Base-by-base conservation (phyloP, 2,888 invertebrate species). In the Ectemnius lituratus region DNA sequence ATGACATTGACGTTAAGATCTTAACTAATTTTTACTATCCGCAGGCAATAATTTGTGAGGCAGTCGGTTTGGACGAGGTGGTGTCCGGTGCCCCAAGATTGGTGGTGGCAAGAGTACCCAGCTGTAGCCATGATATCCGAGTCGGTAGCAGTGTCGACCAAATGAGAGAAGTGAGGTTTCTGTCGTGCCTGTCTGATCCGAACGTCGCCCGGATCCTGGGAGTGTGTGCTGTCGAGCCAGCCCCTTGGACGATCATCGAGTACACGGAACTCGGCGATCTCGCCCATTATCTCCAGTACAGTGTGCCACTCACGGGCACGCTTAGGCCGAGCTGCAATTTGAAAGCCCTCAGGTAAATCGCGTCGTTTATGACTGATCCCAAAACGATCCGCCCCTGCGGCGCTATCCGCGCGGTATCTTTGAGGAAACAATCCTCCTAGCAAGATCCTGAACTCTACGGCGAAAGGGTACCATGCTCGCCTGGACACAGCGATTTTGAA, bases 231-330 rank as follows among this genome's bases (percentile, higher is more conserved):
- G 91, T 91, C 75, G 93, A 93, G 82, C 84, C 88, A 16, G 93
- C 93, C 79, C 93, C 94, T 67, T 94, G 94, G 92, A 94, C 94
- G 85, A 93, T 95, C 66, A 93, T 95, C 81, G 95, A 96, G 90
- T 95, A 95, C 90, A 94, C 95, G 88, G 94, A 95, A 85, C 94
- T 94, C 87, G 95, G 95, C 11, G 95, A 96, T 90, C 92, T 96
- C 75, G 94, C 94, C 84, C 94, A 95, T 89, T 95, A 95, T 90
- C 90, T 94, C 73, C 93, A 93, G 86, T 90, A 91, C 83, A 88
- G 90, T 76, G 90, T 90, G 70, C 90, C 91, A 61, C 87, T 89
- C 67, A 88, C 90, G 68, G 87, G 88, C 74, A 85, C 89, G 56
- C 85, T 88, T 73, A 86, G 89, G 80, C 89, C 91, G 46, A 89